A percentile compares a stretch with the other conserved stretches of the same genome.
Conservation (phyloP, 2,797 vertebrate species). For the Schizothorax lantsangensis region DNA sequence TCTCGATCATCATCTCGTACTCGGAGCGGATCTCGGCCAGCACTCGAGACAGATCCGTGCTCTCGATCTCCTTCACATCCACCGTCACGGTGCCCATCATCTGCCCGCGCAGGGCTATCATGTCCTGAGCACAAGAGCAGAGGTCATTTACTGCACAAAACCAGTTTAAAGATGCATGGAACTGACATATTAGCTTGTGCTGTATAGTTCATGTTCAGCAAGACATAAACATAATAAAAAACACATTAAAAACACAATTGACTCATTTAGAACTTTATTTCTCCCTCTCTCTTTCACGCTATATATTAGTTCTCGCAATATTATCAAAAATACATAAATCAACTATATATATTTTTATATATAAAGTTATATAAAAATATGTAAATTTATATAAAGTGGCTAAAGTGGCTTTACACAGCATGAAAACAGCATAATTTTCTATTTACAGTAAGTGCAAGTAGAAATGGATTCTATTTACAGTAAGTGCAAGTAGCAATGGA, state of each 20-base stretch:
- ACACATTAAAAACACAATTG: too few species aligned
- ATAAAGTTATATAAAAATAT: too few species aligned
- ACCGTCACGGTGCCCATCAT: constrained; percentile 55
- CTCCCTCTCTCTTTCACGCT: neutral
- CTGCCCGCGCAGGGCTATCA: constrained; percentile 10
- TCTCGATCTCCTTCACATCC: constrained; percentile 31
- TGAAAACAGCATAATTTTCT: too few species aligned
- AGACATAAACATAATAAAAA: neutral
- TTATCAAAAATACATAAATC: too few species aligned
- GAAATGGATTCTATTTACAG: too few species aligned
- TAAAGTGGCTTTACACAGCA: too few species aligned
- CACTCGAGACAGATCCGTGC: constrained; percentile 46
- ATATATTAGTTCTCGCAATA: too few species aligned
- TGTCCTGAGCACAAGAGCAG: constrained; percentile 38
- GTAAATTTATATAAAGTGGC: too few species aligned
- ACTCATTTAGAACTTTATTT: too few species aligned
- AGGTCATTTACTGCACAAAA: neutral
- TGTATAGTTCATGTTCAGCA: neutral
- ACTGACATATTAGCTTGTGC: neutral
- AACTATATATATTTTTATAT: too few species aligned
- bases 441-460: too few species aligned
- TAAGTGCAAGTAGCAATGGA: too few species aligned
- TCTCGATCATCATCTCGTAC: constrained; percentile 54
- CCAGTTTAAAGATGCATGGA: neutral
- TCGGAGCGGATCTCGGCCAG: constrained; percentile 50